Evolutionary conservation across 2,797 vertebrate genomes (phyloP), one percentile per base, ranked within the genome.

Genomic region (Onychomys arenicola): DNA sequence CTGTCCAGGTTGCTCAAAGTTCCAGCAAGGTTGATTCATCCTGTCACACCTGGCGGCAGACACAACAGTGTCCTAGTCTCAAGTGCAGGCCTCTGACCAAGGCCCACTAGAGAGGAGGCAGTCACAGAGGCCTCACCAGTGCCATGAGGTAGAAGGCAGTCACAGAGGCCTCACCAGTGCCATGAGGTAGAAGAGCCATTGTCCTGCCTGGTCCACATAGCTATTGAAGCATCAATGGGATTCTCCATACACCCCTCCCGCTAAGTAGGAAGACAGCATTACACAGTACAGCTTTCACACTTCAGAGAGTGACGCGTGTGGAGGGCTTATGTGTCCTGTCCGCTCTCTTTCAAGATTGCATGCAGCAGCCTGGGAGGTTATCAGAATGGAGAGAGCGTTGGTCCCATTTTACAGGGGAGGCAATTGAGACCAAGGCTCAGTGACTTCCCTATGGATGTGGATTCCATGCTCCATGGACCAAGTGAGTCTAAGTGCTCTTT

Each of bases 161-260:
- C 43, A 65, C 21, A 34, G n/a, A 86, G 14, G 46, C 49, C 59
- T 75, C 43, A 10, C 32, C 46, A 59, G 40, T 0, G 1, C 65
- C 49, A 25, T 2, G 25, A 67, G 55, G 52, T 5, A 29, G 55
- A 57, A 69, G 87, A 34, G 37, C 13, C 6, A 5, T 8, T 0
- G 0, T 34, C 21, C 40, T 14, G 25, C 13, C 7, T 7, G 37
- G 37, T 46, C 32, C 10, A 19, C 1, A 1, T 3, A 40, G 52
- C 37, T 46, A 12, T 8, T 3, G 2, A 16, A 6, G 10, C 55
- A 8, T 34, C 0, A 0, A 34, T 27, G 46, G 37, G 27, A 17
- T 63, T 69, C 46, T 83, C 19, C 43, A n/a, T 4, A n/a, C 27
- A 34, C 12, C 4, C 0, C n/a, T 59, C 52, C 17, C 9, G 19